Base-by-base conservation (phyloP, 2,888 invertebrate genomes). In the Merodon equestris region DNA sequence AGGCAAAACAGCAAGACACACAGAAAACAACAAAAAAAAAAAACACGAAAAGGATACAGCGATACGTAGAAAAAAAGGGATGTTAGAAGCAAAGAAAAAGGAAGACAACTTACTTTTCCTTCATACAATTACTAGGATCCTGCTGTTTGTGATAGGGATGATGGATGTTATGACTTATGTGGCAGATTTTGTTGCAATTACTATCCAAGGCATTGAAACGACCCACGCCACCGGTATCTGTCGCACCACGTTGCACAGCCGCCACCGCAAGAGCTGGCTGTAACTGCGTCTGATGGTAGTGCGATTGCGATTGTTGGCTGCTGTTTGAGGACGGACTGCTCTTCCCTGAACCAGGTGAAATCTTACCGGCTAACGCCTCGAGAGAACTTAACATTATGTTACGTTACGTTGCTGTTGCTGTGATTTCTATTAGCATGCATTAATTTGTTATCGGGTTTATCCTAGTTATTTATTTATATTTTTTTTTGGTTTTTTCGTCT, bases 361-460 rank as follows among this genome's bases (percentile, higher is more conserved):
- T 94, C 90, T 96, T 96, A 88, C 95, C 95, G 90, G 96, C 96
- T 90, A 96, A 92, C 89, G 94, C 93, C 91, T 95, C 95, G 90
- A 96, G 91, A 85, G 95, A 94, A 90, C 95, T 94, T 90, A 96
- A 92, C 96, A 96, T 96, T 89, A 84, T 85, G 84, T 84, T 88
- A 82, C 86, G 87, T 83, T 63, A 70, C 73, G 57, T 72, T 76
- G 63, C 56, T 45, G 19, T 83, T 73, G 64, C 57, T 57, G 27
- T 68, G 61, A 63, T 73, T 45, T 67, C 58, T 73, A 67, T 48
- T 63, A 73, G 58, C 77, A 73, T 77, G 66, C 77, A 77, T 77
- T 67, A 77, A 77, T 77, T 61, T 14, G 27, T 7, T 27, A 7
- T 27, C 27, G 27, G 3, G 27, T 2, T 27, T 27, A 27, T 27